These are phyloP conservation scores for Radopholus similis DNA, from an alignment of 1,140 invertebrate genomes.

Conservation along the genomic window DNA sequence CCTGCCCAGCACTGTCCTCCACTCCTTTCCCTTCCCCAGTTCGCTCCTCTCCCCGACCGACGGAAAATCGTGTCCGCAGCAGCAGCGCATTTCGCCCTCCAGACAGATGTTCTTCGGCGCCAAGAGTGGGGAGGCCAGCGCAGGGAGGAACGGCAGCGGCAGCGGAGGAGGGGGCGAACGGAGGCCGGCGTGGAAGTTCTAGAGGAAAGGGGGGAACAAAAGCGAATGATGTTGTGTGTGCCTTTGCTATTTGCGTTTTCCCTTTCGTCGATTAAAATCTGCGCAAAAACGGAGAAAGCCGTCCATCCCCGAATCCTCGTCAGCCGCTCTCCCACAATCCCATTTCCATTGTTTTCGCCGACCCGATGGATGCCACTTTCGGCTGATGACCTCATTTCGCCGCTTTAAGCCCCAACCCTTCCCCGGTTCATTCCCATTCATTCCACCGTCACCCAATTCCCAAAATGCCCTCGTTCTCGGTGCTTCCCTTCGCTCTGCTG, in stretches of 20 bases:
- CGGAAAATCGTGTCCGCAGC: too few relatives aligned
- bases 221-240: conserved; percentile 1
- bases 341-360: background rate
- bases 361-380: too few relatives aligned
- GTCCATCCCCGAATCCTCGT: background rate
- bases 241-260: too few relatives aligned
- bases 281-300: too few relatives aligned
- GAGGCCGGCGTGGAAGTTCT: conserved; percentile 41
- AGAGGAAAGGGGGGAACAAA: too few relatives aligned
- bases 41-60: background rate
- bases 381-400: background rate
- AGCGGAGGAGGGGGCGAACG: conserved; percentile 3
- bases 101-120: background rate
- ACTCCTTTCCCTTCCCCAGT: background rate
- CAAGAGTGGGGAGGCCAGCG: conserved; percentile 2
- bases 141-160: background rate
- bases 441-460: background rate
- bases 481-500: background rate
- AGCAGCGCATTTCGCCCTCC: conserved; percentile 10
- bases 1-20: background rate
- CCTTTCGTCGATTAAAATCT: too few relatives aligned
- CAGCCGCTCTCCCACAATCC: background rate
- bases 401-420: conserved; percentile 1
- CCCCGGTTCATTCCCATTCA: background rate
- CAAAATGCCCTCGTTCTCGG: background rate